phyloP scores from a whole-genome alignment of 1,140 invertebrate genomes.

The Brachionus rubens region DNA sequence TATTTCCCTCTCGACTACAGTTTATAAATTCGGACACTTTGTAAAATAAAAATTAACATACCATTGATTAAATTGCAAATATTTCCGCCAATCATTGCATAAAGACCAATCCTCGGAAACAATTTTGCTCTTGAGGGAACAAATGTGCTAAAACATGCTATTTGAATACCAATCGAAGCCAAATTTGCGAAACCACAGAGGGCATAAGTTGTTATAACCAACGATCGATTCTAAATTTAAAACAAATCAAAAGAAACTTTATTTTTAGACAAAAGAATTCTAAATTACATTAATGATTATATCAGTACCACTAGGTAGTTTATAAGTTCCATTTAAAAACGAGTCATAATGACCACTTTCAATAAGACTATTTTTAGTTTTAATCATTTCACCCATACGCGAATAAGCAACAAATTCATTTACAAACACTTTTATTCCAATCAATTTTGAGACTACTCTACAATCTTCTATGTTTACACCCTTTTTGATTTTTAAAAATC shows the following conservation, averaged over 20 bases:
- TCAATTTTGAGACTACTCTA: constrained; percentile 4
- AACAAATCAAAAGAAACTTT: too few relatives aligned
- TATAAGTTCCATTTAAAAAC: not conserved
- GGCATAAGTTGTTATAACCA: constrained; percentile 83
- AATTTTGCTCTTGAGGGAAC: constrained; percentile 71
- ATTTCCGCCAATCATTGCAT: constrained; percentile 78
- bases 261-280: not conserved
- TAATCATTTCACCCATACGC: constrained; percentile 32
- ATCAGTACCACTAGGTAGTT: not conserved
- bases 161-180: constrained; percentile 79
- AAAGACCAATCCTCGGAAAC: constrained; percentile 68
- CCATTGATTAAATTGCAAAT: constrained; percentile 81
- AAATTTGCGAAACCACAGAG: constrained; percentile 94
- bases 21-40: too few relatives aligned
- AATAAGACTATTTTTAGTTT: not conserved
- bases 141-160: constrained; percentile 75
- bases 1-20: too few relatives aligned
- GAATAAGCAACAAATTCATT: constrained; percentile 46
- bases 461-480: constrained; percentile 44
- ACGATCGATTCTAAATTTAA: constrained; percentile 65
- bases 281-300: constrained; percentile 21
- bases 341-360: not conserved
- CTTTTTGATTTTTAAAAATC: too few relatives aligned
- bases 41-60: too few relatives aligned
- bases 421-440: constrained; percentile 45